A percentile compares a stretch with the other conserved stretches of the same genome.
phyloP scores from a whole-genome alignment of 2,113 vertebrate genomes.

The Ptyas mucosa region DNA sequence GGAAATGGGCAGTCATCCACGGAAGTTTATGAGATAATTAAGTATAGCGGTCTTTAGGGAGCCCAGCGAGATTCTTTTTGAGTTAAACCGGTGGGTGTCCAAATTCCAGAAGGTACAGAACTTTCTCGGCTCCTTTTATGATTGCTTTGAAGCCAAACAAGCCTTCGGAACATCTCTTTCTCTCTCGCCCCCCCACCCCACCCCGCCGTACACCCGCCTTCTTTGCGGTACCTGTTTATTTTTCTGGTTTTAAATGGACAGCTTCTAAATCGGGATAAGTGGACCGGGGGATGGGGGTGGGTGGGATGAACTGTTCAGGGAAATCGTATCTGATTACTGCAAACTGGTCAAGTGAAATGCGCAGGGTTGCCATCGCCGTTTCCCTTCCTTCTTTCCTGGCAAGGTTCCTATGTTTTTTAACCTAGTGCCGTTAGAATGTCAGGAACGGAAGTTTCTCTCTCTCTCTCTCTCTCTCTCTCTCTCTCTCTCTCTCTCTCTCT shows the following conservation, averaged over 20 bases:
- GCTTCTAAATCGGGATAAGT: neutral
- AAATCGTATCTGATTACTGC: neutral
- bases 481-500: rapidly evolving
- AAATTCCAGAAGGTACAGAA: no score
- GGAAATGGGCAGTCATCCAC: neutral
- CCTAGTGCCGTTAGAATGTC: neutral
- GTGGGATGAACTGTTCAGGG: no score
- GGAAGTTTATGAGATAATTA: neutral
- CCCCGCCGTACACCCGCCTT: no score
- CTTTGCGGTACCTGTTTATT: neutral
- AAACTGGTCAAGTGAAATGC: neutral
- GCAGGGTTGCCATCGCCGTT: neutral
- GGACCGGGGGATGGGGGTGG: neutral
- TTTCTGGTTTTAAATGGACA: neutral
- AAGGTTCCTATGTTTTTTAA: neutral
- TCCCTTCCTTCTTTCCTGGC: neutral
- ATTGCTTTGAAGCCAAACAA: neutral
- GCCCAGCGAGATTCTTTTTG: neutral
- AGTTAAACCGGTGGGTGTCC: neutral
- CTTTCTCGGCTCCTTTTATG: neutral
- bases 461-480: rapidly evolving
- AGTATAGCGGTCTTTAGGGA: neutral
- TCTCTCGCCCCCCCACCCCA: neutral
- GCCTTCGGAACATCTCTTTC: neutral
- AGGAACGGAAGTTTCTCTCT: neutral